Evolutionary conservation across 2,888 invertebrate genomes (phyloP).

Genomic region (Leptinotarsa haldemani): DNA sequence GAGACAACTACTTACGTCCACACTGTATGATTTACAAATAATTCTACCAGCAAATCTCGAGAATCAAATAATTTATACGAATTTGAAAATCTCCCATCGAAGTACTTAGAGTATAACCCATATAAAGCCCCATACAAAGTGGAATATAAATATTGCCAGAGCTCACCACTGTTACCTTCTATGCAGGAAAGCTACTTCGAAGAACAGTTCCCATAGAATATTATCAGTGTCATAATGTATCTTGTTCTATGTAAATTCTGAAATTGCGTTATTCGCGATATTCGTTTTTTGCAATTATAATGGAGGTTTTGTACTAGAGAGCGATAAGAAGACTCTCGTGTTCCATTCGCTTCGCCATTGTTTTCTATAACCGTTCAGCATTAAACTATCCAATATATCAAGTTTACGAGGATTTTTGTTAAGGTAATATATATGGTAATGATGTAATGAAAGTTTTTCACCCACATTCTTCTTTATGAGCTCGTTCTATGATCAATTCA

Average conservation of each 20-base stretch:
- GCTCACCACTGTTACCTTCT: conserved; percentile 27
- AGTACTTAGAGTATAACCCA: background rate
- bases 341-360: conserved; percentile 42
- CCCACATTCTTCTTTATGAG: background rate
- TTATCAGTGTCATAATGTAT: conserved; percentile 45
- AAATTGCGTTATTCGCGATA: conserved; percentile 48
- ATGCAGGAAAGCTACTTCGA: conserved; percentile 37
- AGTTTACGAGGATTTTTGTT: conserved; percentile 3
- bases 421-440: conserved; percentile 5
- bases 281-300: conserved; percentile 51
- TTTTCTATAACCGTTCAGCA: conserved; percentile 32
- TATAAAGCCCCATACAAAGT: conserved; percentile 18
- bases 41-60: no score
- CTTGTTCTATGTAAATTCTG: conserved; percentile 43
- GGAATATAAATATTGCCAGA: conserved; percentile 26
- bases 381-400: conserved; percentile 9
- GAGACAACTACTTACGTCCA: no score
- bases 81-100: background rate
- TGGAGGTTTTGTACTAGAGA: conserved; percentile 44
- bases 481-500: background rate
- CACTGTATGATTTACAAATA: no score
- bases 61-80: background rate
- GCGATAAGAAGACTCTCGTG: conserved; percentile 44
- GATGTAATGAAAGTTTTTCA: background rate
- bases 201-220: conserved; percentile 43